A percentile compares a stretch with the other conserved stretches of the same genome.
These are phyloP conservation scores for Paratilapia polleni DNA, from an alignment of 2,113 vertebrate genomes.

Conservation along the genomic window DNA sequence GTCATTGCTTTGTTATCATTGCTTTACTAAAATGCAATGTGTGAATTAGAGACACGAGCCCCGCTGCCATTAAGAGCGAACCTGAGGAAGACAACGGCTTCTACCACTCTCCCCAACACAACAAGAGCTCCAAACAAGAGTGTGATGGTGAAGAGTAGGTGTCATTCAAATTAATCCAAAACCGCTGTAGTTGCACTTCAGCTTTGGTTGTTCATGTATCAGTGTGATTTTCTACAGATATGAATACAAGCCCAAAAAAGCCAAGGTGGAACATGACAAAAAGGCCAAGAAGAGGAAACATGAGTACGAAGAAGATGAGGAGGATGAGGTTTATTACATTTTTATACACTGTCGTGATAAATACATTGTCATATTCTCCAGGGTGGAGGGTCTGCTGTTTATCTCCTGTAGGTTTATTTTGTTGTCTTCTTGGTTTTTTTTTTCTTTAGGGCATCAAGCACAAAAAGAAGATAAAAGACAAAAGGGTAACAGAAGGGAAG, in stretches of 20 bases:
- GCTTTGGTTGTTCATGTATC: neutral
- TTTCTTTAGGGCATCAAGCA: constrained; percentile 85
- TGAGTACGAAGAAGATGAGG: constrained; percentile 82
- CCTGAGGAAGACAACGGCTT: constrained; percentile 88
- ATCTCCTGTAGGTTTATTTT: neutral
- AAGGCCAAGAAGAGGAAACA: constrained; percentile 93
- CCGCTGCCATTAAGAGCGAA: constrained; percentile 88
- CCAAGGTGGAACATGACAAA: constrained; percentile 92
- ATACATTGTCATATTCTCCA: neutral
- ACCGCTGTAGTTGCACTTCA: neutral
- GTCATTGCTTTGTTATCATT: neutral
- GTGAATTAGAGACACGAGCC: constrained; percentile 75
- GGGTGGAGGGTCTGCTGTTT: neutral
- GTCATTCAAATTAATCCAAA: neutral
- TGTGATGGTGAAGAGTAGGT: constrained; percentile 91
- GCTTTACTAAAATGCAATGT: constrained; percentile 13
- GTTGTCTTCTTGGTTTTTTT: neutral
- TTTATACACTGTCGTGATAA: neutral
- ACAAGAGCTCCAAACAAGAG: constrained; percentile 88
- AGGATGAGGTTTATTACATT: constrained; percentile 66
- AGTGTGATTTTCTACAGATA: constrained; percentile 75
- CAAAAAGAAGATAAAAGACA: constrained; percentile 94
- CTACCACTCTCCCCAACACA: constrained; percentile 84
- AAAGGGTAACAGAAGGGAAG: constrained; percentile 85
- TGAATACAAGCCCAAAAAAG: constrained; percentile 94